Evolutionary conservation across 2,888 invertebrate species (phyloP), one percentile per base, ranked within the genome.

Genomic region (Marronus borbonicus): DNA sequence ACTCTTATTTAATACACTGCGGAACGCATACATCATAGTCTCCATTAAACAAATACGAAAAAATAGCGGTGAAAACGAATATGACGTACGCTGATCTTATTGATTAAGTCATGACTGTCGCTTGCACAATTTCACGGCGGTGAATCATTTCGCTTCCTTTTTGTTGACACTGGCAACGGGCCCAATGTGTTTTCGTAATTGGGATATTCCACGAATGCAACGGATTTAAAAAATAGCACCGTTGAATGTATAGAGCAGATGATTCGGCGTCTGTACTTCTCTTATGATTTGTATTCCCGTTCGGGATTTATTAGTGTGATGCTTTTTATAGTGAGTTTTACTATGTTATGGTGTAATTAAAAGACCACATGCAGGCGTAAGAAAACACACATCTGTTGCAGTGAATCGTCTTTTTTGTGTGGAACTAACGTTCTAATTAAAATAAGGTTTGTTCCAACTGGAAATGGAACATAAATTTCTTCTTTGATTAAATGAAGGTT

Each of bases 101-200:
- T 58, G 20, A 8, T 20, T 24, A 58, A 58, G n/a, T 20, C 55
- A 20, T 58, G 24, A 17, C 17, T 58, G 8, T 58, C 55, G 17
- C 20, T 58, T 24, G 20, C 55, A 58, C 55, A 58, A 58, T 58
- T 58, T 58, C 55, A 58, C 55, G 55, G 44, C 8, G 1, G 20
- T 58, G 20, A 20, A 58, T 17, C 55, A 58, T 58, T 44, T 58
- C 55, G 10, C 20, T 20, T 58, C 55, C 55, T 17, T 58, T 8
- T 10, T 4, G 8, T 58, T 20, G 55, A 58, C 17, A 7, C 20
- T 20, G 20, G n/a, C 55, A 12, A 44, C 55, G 55, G 24, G 3
- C 24, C 24, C 20, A 44, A 66, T 20, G 44, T 66, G 65, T 66
- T 66, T 66, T 66, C 20, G 44, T 20, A 39, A 66, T 66, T 66